phyloP scores from a whole-genome alignment of 2,797 vertebrate species.

The Lophius americanus region DNA sequence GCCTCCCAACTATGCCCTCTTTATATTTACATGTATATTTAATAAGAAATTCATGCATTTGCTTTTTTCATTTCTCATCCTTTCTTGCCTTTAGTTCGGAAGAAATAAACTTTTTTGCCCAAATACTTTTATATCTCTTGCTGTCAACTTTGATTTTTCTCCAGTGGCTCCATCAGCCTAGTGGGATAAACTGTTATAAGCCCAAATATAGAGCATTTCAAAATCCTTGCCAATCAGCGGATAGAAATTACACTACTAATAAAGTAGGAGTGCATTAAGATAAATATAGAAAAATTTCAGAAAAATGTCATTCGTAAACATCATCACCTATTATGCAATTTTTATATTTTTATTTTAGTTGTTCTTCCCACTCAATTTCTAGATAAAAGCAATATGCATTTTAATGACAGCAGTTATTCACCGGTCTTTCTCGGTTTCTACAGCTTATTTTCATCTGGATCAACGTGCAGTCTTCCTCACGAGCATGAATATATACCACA shows the following conservation, averaged over 20 bases:
- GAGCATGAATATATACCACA: no score
- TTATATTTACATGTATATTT: constrained; percentile 30
- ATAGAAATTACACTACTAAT: constrained; percentile 14
- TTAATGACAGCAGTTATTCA: no score
- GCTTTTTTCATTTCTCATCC: constrained; percentile 4
- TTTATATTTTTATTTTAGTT: not conserved
- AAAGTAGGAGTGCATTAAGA: constrained; percentile 1
- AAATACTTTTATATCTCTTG: constrained; percentile 18
- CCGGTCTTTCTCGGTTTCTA: no score
- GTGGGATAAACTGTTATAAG: constrained; percentile 31
- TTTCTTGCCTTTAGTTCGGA: constrained; percentile 12
- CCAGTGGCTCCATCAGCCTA: constrained; percentile 20
- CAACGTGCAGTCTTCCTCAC: no score
- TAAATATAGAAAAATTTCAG: not conserved
- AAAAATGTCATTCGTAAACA: no score
- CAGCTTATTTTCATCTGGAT: no score
- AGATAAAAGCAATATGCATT: no score
- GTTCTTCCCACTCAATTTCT: no score
- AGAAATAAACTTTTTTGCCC: constrained; percentile 40
- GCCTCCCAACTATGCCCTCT: constrained; percentile 20
- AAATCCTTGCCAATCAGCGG: constrained; percentile 15
- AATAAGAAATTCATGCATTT: constrained; percentile 27
- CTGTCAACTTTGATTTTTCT: constrained; percentile 25
- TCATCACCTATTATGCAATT: no score
- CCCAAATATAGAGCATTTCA: constrained; percentile 22